These are phyloP conservation scores for Drosophila carrolli DNA, from an alignment of 1,140 invertebrate species.

Conservation along the genomic window DNA sequence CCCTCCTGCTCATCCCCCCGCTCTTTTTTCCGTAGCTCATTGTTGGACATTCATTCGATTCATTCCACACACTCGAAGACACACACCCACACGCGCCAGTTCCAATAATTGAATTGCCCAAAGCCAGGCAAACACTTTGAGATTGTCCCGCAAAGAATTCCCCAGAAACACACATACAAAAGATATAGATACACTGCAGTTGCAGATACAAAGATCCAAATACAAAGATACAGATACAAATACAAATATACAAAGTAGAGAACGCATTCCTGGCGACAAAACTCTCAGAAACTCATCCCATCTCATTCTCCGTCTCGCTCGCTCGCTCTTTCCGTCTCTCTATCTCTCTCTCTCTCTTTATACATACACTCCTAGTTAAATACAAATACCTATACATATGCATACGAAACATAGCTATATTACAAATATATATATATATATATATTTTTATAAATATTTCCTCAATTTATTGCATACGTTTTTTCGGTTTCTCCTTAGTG, in stretches of 20 bases:
- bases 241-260: constrained; percentile 28
- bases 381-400: constrained; percentile 18
- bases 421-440: constrained; percentile 22
- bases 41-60: constrained; percentile 31
- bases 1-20: constrained; percentile 21
- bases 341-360: constrained; percentile 12
- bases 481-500: constrained; percentile 44
- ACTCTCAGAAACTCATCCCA: constrained; percentile 22
- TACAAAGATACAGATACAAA: constrained; percentile 10
- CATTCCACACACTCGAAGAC: constrained; percentile 26
- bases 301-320: constrained; percentile 18
- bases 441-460: constrained; percentile 60
- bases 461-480: constrained; percentile 58
- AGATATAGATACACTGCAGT: constrained; percentile 13
- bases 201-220: constrained; percentile 11
- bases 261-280: constrained; percentile 28
- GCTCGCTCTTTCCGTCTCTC: constrained; percentile 12
- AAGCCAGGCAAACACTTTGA: constrained; percentile 41
- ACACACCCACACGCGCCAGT: constrained; percentile 10
- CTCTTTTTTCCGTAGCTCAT: constrained; percentile 35
- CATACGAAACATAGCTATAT: constrained; percentile 39
- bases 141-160: constrained; percentile 25
- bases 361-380: constrained; percentile 23
- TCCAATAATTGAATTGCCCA: constrained; percentile 48
- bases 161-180: constrained; percentile 21